Percentiles rank a stretch among this genome's conserved stretches.
Conservation (phyloP, 2,797 vertebrate species). For the Betta splendens region DNA sequence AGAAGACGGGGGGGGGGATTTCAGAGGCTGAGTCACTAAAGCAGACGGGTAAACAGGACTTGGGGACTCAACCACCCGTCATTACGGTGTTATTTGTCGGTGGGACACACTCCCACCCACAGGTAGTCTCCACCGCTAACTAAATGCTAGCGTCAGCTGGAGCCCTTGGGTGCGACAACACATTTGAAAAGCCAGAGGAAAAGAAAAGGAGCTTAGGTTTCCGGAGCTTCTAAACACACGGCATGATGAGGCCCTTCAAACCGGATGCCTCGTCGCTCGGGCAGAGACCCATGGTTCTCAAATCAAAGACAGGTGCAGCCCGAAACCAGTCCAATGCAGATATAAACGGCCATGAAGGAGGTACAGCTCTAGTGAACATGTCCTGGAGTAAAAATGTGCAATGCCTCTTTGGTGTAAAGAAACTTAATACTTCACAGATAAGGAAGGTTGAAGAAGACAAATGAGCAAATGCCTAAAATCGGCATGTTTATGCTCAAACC, state of each 20-base stretch:
- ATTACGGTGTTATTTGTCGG: constrained; percentile 27
- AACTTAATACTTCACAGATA: background rate
- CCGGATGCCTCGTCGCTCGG: background rate
- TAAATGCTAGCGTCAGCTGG: background rate
- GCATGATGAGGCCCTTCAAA: background rate
- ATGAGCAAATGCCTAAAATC: background rate
- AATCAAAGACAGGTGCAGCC: too few relatives aligned
- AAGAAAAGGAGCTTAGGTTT: too few relatives aligned
- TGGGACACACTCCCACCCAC: constrained; percentile 22
- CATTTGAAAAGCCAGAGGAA: background rate
- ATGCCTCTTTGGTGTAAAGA: background rate
- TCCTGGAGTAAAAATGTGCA: background rate
- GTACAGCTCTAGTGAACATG: too few relatives aligned
- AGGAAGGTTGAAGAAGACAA: background rate
- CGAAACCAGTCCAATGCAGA: background rate
- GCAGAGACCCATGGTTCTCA: background rate
- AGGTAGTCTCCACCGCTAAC: constrained; percentile 9
- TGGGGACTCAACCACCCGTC: constrained; percentile 40
- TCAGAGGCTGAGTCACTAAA: constrained; percentile 23
- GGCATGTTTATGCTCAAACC: too few relatives aligned
- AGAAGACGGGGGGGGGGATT: constrained; percentile 6
- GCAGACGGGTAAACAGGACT: constrained; percentile 8
- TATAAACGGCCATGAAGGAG: background rate
- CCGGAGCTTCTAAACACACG: background rate
- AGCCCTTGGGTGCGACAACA: background rate